These are phyloP conservation scores for Myrmophylax atrothorax DNA, from an alignment of 2,113 vertebrate genomes.

Conservation along the genomic window DNA sequence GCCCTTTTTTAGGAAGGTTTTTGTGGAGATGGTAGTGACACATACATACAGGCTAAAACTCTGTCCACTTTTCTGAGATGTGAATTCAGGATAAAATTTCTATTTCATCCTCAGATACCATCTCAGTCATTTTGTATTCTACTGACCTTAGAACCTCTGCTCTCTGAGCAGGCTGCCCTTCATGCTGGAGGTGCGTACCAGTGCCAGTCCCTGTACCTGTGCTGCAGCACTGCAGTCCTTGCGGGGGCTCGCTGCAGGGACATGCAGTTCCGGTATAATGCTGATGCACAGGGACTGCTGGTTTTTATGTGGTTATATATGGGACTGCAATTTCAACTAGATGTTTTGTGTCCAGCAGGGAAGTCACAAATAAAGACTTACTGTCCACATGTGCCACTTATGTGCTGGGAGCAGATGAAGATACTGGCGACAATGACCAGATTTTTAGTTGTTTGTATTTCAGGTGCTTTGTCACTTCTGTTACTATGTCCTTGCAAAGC, in stretches of 20 bases:
- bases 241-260: not conserved
- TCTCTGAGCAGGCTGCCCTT: accelerated
- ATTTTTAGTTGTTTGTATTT: not conserved
- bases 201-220: not conserved
- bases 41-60: not conserved
- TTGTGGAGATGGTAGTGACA: not conserved
- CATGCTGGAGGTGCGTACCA: not conserved
- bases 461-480: not conserved
- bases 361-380: not conserved
- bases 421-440: not conserved
- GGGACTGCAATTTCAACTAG: not conserved
- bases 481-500: not conserved
- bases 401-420: not conserved
- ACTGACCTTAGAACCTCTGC: not conserved
- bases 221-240: not conserved
- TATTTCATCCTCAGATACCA: accelerated
- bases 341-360: not conserved
- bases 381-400: not conserved
- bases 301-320: not conserved
- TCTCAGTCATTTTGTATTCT: not conserved
- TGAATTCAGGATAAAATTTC: not conserved
- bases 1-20: not conserved
- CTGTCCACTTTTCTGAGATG: not conserved
- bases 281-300: not conserved
- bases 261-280: accelerated